Evolutionary conservation across 53 echinoderm and acorn worm species (phyloP), one percentile per base, ranked within the genome.

Genomic region (Zoroaster sp.): DNA sequence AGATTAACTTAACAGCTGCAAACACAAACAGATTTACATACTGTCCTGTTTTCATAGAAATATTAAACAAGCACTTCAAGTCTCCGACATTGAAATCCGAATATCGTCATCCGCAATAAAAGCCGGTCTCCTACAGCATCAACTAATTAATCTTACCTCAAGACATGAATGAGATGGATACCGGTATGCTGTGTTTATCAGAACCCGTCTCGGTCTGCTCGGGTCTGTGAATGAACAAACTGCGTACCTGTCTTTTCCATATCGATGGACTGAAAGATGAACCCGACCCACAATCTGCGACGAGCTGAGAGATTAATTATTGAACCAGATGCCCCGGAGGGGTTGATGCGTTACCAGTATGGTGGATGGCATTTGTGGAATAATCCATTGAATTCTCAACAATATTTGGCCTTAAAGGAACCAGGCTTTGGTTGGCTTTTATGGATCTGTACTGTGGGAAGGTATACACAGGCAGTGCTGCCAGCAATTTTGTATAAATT

Each of bases 311-410:
- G 20, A 85, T 71, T 71, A 85, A 85, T 85, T 85, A 49, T 49
- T 49, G 49, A 17, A 45, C 35, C 85, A 85, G 69, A 85, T 85
- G 85, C 44, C 85, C 85, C 51, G 17, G 69, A 68, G 63, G 63
- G 63, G 8, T 28, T 25, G 63, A 59, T 59, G 21, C 23, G 28
- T 25, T 59, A 59, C 63, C 63, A 28, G 28, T 28, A n/a, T 59
- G 63, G 28, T 4, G 63, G 28, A 59, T 59, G 23, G 21, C 28
- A 7, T 25, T 59, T 59, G 63, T 28, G 10, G 63, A 28, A 25
- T 25, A 59, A 59, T 59, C 63, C 63, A 59, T 59, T 59, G 63
- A 59, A 45, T 25, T 9, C 28, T 59, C 63, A 28, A 21, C 63
- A 59, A 28, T 5, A 59, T 5, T 28, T 25, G 28, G 9, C 63